These are phyloP conservation scores for Tuta absoluta DNA, from an alignment of 2,888 invertebrate genomes.

Conservation along the genomic window DNA sequence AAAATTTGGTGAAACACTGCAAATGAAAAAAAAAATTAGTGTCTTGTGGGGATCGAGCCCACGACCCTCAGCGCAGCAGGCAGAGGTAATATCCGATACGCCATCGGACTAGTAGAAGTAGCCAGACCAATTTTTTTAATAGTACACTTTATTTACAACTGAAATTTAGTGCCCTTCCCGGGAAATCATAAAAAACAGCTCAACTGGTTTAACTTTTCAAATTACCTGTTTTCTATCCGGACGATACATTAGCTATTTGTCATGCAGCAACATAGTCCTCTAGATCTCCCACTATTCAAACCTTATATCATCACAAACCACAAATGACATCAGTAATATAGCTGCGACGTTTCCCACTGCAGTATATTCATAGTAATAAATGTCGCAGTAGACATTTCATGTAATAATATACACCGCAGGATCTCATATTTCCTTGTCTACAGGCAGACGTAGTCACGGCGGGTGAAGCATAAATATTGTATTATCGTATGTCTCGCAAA, in stretches of 20 bases:
- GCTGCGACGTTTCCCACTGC: slow-evolving; percentile 29
- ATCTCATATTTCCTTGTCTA: slow-evolving; percentile 59
- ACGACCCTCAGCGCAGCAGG: no score
- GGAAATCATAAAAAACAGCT: no score
- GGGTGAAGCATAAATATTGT: slow-evolving; percentile 50
- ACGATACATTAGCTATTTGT: background rate
- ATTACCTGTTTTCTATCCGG: background rate
- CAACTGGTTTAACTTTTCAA: no score
- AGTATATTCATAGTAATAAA: slow-evolving; percentile 33
- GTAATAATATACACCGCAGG: slow-evolving; percentile 58
- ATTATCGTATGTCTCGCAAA: slow-evolving; percentile 23
- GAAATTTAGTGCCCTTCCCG: no score
- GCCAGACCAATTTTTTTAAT: no score
- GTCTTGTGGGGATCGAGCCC: no score
- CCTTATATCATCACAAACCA: slow-evolving; percentile 11
- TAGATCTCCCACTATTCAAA: background rate
- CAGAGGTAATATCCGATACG: no score
- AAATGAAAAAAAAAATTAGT: no score
- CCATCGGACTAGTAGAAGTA: no score
- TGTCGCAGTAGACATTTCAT: slow-evolving; percentile 29
- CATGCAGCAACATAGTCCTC: background rate
- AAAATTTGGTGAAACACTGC: no score
- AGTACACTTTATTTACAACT: no score
- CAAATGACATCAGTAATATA: slow-evolving; percentile 28
- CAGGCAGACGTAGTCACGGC: slow-evolving; percentile 35